Base-by-base conservation (phyloP, 1,140 invertebrate genomes). In the Macrotrachela quadricornifera region DNA sequence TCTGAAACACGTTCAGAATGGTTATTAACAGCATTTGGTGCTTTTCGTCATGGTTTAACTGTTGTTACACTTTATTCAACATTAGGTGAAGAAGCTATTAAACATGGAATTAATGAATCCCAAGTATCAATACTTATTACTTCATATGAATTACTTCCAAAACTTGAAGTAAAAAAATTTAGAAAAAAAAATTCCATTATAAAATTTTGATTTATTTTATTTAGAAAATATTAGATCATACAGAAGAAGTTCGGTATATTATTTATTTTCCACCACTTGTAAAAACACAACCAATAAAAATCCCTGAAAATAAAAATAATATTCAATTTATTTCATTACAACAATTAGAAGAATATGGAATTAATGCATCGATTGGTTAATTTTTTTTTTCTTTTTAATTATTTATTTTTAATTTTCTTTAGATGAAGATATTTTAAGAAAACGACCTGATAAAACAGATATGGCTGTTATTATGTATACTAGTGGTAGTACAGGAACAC, bases 31-130 rank as follows among this genome's bases (percentile, higher is more conserved):
- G 83, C 87, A 8, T 82, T 92, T 62, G 84, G 84, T 45, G 82
- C 85, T 65, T 90, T 95, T 68, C 88, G 84, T 62, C 83, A 84
- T 66, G 86, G 83, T 65, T 80, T 86, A 65, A 79, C 83, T 58
- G 81, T 96, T 57, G 86, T 92, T 0, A 97, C 91, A 0, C 80
- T 97, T 54, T 97, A 96, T 66, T 83, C 90, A 1, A 97, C 90
- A 0, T 74, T 96, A 0, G 90, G 90, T 6, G 85, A 94, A 59
- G 90, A 96, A 10, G 91, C 87, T 6, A 81, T 46, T 42, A 48
- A 48, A 43, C 37, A 36, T 14, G 48, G 48, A 49, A 16, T 54
- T 39, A 10, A 1, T 15, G 1, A 38, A 38, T 49, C 38, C n/a
- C 15, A 49, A 38, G 9, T 4, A 11, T 38, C 30, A 1, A 37